These are phyloP conservation scores for Gallinago stenura DNA, from an alignment of 2,797 vertebrate genomes.

Conservation along the genomic window DNA sequence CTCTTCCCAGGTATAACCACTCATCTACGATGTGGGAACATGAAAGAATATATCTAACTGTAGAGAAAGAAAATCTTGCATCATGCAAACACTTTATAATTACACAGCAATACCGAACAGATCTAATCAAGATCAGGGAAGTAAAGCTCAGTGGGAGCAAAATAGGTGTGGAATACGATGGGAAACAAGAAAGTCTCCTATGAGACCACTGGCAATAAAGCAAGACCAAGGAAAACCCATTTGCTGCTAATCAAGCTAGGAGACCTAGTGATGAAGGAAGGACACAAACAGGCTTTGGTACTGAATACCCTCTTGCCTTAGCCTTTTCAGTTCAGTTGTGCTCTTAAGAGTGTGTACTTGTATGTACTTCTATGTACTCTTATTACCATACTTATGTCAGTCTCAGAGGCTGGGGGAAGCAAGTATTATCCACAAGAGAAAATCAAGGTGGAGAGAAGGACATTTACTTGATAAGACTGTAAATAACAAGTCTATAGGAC, in stretches of 20 bases:
- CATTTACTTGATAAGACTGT: background rate
- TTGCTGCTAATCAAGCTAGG: background rate
- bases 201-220: background rate
- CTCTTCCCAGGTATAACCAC: background rate
- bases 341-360: background rate
- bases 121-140: background rate
- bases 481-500: background rate
- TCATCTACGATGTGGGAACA: background rate
- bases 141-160: background rate
- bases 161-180: background rate
- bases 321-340: background rate
- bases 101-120: background rate
- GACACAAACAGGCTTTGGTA: background rate
- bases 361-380: background rate
- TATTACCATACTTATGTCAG: accelerated
- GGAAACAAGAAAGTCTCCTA: background rate
- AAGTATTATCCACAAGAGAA: background rate
- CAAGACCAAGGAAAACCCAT: background rate
- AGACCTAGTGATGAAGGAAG: background rate
- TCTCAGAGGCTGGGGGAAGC: background rate
- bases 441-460: background rate
- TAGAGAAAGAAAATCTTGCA: background rate
- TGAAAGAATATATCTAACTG: background rate
- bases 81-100: background rate
- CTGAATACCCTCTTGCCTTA: background rate